These are phyloP conservation scores for Ahaetulla prasina DNA, from an alignment of 2,113 vertebrate species.

Conservation along the genomic window DNA sequence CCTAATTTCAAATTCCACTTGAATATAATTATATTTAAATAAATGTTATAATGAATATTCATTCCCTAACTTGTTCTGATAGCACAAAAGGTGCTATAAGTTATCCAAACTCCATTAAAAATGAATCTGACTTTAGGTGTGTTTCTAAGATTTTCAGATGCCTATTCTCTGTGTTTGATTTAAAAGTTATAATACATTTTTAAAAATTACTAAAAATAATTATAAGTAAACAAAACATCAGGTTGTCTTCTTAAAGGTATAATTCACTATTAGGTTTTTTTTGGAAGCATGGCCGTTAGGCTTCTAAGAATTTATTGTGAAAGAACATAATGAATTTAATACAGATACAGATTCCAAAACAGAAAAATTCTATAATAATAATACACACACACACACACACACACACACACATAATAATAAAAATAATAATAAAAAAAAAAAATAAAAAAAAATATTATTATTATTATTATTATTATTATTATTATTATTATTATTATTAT, in stretches of 20 bases:
- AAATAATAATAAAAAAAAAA: no score
- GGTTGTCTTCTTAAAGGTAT: not conserved
- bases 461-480: no score
- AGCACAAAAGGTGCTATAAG: conserved; percentile 3
- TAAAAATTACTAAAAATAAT: not conserved
- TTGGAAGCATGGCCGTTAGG: not conserved
- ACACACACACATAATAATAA: no score
- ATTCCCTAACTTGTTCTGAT: conserved; percentile 12
- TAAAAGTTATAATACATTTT: conserved; percentile 14
- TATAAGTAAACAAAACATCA: not conserved
- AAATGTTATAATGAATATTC: conserved; percentile 37
- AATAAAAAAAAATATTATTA: no score
- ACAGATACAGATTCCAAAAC: not conserved
- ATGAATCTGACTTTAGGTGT: conserved; percentile 23
- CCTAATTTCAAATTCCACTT: conserved; percentile 17
- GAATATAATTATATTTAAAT: conserved; percentile 30
- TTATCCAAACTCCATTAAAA: conserved; percentile 19
- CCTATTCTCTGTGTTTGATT: conserved; percentile 26
- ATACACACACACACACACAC: no score
- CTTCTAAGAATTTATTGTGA: not conserved
- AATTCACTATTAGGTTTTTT: not conserved
- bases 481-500: no score
- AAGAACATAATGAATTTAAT: not conserved
- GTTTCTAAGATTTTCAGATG: conserved; percentile 23
- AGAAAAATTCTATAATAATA: not conserved